Base-by-base conservation (phyloP, 2,113 vertebrate genomes). In the Haemorhous mexicanus region DNA sequence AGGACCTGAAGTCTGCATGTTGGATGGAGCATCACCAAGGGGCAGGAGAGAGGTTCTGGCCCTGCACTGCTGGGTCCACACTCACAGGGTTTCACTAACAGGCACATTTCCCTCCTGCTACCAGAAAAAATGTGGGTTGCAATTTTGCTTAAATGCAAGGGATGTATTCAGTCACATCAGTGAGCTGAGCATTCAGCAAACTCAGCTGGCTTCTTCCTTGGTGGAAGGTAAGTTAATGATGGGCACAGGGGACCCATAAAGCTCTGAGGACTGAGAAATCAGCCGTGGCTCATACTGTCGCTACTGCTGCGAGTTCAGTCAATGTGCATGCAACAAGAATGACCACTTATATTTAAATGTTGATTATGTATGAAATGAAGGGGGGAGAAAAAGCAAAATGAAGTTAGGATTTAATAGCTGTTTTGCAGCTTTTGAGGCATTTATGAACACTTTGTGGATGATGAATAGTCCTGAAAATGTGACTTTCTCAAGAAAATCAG, bases 381-480 rank as follows among this genome's bases (percentile, higher is more conserved):
- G 8, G 66, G 16, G 5, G 4, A 50, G 30, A 20, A 66, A 66
- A 58, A n/a, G 22, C 22, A 22, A 74, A 81, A 76, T 12, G 3
- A 77, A 93, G 80, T 93, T 83, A 90, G 58, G 69, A 68, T 74
- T 79, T 95, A 95, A 94, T 83, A 94, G 68, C 52, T 56, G 35
- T 33, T 97, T 82, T 73, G 49, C 46, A 94, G 72, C 43, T 91
- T 85, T 67, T 39, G 86, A 75, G 80, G 89, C 73, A 83, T 85
- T 95, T 93, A 64, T 58, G 62, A 94, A 73, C 77, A 82, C 64
- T 91, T 75, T 61, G 61, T 59, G 80, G 55, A 93, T 96, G 97
- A 98, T 97, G 86, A 90, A 97, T 97, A 94, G 92, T 96, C 97
- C 87, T 89, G 88, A 87, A 97, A 96, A 97, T 93, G 84, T 70